Evolutionary conservation across 2,888 invertebrate species (phyloP), one percentile per base, ranked within the genome.

Genomic region (Synanthedon formicaeformis): DNA sequence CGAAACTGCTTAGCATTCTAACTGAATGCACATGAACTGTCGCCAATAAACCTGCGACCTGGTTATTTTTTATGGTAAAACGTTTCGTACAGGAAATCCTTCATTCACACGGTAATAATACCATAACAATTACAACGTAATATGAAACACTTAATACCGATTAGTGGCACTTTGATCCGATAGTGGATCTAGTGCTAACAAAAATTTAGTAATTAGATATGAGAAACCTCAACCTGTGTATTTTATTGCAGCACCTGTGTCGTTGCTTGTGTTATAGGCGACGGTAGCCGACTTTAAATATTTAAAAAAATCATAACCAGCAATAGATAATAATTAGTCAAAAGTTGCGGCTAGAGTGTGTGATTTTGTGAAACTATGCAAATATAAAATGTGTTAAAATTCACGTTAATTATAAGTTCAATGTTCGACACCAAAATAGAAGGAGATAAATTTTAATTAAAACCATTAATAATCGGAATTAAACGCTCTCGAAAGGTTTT

Each of bases 1-100:
- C 71, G 80, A 82, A 80, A 74, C 85, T 83, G 78, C 70, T 87
- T 85, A 84, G 76, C 81, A 86, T 87, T 86, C 86, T 74, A 73
- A 73, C 74, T 69, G 77, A 77, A 78, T 78, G 73, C 75, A 70
- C 67, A 71, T 68, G 70, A 69, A 72, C 69, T 72, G 76, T 75
- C 76, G 76, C 78, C 76, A 81, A 81, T 81, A 80, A 81, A 81
- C 71, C 68, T 69, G 70, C 78, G 79, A 75, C 82, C 85, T 81
- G 75, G 70, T 76, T 84, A 75, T 74, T 81, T 81, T 75, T 73
- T 80, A 66, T 66, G 64, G 67, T 66, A 70, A 69, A 66, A 74
- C 73, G 51, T 52, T 53, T 50, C 72, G 66, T 70, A 67, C 73
- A 78, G 72, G 73, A 78, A 78, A 73, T 73, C 62, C 71, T 67